phyloP scores from a whole-genome alignment of 2,888 invertebrate species.

The Axea sp. region DNA sequence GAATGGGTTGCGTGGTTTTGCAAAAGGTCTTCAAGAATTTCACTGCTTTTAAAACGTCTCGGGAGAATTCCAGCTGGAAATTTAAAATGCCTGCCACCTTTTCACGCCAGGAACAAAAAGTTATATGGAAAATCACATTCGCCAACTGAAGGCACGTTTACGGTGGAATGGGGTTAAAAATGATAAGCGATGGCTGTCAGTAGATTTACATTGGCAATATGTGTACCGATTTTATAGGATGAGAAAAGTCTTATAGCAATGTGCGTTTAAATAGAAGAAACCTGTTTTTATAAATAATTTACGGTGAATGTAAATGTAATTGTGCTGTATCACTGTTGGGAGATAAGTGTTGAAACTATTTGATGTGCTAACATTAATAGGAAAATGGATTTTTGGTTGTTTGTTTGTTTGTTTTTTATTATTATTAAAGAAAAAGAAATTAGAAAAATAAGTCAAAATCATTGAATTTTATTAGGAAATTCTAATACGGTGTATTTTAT shows the following conservation, averaged over 20 bases:
- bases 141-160: constrained; percentile 13
- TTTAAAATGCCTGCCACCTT: constrained; percentile 4
- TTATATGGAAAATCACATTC: constrained; percentile 20
- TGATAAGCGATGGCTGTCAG: constrained; percentile 41
- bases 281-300: too few relatives aligned
- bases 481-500: too few relatives aligned
- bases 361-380: constrained; percentile 9
- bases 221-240: constrained; percentile 7
- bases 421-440: too few relatives aligned
- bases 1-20: constrained; percentile 60
- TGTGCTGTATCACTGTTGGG: constrained; percentile 11
- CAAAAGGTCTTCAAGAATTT: constrained; percentile 63
- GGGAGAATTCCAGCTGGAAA: constrained; percentile 51
- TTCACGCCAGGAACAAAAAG: constrained; percentile 8
- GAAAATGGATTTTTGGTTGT: constrained; percentile 18
- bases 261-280: too few relatives aligned
- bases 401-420: background rate
- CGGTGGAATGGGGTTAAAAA: constrained; percentile 25
- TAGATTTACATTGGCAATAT: constrained; percentile 2
- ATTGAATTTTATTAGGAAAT: too few relatives aligned
- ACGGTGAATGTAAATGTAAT: constrained; percentile 13
- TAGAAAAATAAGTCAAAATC: too few relatives aligned
- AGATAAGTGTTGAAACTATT: background rate
- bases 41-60: background rate
- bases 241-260: constrained; percentile 17